These are phyloP conservation scores for Dolichallabes microphthalmus DNA, from an alignment of 2,113 vertebrate genomes.

Conservation along the genomic window DNA sequence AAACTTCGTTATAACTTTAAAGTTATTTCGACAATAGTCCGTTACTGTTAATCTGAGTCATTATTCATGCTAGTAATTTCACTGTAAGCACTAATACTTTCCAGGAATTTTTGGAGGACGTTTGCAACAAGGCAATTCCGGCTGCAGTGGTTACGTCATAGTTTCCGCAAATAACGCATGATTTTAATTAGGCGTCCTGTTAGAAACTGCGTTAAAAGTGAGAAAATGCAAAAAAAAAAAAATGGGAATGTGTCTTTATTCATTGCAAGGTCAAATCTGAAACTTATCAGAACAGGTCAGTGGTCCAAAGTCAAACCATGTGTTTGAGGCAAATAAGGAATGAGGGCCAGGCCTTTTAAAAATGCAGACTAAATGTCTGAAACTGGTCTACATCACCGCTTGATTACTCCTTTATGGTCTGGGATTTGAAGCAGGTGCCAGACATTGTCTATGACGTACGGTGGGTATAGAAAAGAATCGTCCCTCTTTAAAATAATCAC, in stretches of 20 bases:
- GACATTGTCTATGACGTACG: slow-evolving; percentile 37
- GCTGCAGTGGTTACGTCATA: slow-evolving; percentile 49
- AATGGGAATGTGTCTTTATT: neutral
- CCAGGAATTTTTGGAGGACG: slow-evolving; percentile 29
- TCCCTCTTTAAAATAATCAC: too few relatives aligned
- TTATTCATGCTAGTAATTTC: neutral
- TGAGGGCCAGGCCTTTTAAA: slow-evolving; percentile 28
- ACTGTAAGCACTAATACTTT: neutral
- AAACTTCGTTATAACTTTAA: slow-evolving; percentile 12
- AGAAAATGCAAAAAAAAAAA: neutral
- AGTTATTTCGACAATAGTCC: neutral
- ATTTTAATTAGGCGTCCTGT: slow-evolving; percentile 41
- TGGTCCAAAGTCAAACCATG: slow-evolving; percentile 53
- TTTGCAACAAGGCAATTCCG: slow-evolving; percentile 52
- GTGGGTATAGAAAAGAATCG: too few relatives aligned
- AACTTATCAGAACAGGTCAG: slow-evolving; percentile 27
- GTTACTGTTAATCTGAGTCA: slow-evolving; percentile 9
- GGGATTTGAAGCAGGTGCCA: slow-evolving; percentile 66
- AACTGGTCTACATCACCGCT: slow-evolving; percentile 47
- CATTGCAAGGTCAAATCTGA: slow-evolving; percentile 20
- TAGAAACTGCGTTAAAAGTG: neutral
- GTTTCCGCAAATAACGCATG: slow-evolving; percentile 50
- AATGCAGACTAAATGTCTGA: slow-evolving; percentile 49
- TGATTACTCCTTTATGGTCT: slow-evolving; percentile 49
- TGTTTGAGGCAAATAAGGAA: slow-evolving; percentile 41